phyloP scores from a whole-genome alignment of 2,113 vertebrate genomes.

The Caranx melampygus region DNA sequence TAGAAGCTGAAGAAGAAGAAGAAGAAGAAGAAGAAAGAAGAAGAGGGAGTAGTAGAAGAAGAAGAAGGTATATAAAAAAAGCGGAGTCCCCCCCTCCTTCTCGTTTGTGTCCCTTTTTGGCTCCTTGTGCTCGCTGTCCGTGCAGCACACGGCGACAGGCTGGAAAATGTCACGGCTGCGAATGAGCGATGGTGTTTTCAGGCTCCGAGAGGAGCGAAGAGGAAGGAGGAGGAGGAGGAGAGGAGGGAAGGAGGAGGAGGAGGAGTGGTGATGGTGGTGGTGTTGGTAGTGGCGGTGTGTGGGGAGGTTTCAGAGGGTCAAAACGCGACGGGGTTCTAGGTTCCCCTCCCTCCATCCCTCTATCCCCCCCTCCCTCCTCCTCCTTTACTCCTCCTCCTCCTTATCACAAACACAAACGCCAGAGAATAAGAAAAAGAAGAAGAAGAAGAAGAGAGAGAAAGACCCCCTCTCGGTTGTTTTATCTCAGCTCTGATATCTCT shows the following conservation, averaged over 20 bases:
- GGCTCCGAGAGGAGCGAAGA: slow-evolving; percentile 47
- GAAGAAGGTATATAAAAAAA: too few relatives aligned
- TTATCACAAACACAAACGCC: slow-evolving; percentile 77
- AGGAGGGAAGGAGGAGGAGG: slow-evolving; percentile 37
- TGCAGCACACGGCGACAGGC: slow-evolving; percentile 69
- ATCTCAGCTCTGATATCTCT: slow-evolving; percentile 48
- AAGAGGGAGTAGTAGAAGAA: too few relatives aligned
- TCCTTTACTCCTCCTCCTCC: slow-evolving; percentile 69
- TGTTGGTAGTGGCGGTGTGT: slow-evolving; percentile 73
- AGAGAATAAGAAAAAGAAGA: slow-evolving; percentile 60
- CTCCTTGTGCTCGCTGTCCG: slow-evolving; percentile 73
- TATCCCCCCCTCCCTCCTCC: slow-evolving; percentile 23
- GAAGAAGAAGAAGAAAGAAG: too few relatives aligned
- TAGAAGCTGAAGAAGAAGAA: too few relatives aligned
- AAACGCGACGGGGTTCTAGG: slow-evolving; percentile 84
- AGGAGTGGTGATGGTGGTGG: slow-evolving; percentile 58
- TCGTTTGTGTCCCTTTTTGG: slow-evolving; percentile 39
- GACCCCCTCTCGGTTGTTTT: slow-evolving; percentile 66
- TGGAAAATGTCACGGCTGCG: slow-evolving; percentile 72
- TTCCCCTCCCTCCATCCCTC: slow-evolving; percentile 42
- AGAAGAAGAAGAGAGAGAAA: slow-evolving; percentile 55
- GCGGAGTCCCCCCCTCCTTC: too few relatives aligned
- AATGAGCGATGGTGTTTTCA: slow-evolving; percentile 73
- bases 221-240: slow-evolving; percentile 40
- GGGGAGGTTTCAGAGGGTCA: slow-evolving; percentile 85